These are phyloP conservation scores for Lacanobia wlatinum DNA, from an alignment of 2,888 invertebrate species.

Conservation along the genomic window DNA sequence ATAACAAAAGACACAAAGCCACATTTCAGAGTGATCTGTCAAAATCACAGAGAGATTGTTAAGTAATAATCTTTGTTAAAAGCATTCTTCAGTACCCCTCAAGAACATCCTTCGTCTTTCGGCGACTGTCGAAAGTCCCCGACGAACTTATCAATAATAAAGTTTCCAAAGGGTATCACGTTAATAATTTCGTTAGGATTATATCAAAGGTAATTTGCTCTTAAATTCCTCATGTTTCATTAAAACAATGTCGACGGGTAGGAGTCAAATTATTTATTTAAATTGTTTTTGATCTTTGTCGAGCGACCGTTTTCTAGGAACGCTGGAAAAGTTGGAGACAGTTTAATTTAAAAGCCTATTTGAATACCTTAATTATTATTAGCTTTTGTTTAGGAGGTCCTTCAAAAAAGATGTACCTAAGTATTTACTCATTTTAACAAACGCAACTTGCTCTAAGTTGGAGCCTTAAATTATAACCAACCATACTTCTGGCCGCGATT, in stretches of 20 bases:
- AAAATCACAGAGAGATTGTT: constrained; percentile 23
- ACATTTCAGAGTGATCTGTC: constrained; percentile 17
- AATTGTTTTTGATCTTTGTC: constrained; percentile 30
- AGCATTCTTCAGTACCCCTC: constrained; percentile 3
- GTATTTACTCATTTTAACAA: not conserved
- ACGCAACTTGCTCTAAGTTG: not conserved
- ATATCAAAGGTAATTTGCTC: constrained; percentile 17
- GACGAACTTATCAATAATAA: constrained; percentile 23
- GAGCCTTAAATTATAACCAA: not conserved
- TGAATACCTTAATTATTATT: not conserved
- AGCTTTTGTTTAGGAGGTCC: not conserved
- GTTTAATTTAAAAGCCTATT: not conserved
- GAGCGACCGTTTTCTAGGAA: not conserved
- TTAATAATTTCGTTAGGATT: constrained; percentile 23
- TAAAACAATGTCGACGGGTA: not conserved
- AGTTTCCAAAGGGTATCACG: constrained; percentile 2
- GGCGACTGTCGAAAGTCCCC: constrained; percentile 1
- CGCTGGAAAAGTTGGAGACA: not conserved
- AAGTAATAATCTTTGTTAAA: constrained; percentile 25
- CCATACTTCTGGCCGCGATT: not conserved
- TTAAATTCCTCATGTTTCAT: constrained; percentile 21
- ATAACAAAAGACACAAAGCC: constrained; percentile 21
- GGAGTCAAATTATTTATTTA: constrained; percentile 1
- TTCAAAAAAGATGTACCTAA: not conserved
- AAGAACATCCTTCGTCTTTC: not conserved